Percentiles rank a stretch among this genome's conserved stretches.
Evolutionary conservation across 2,888 invertebrate genomes (phyloP).

Genomic region (Helicoverpa assulta): DNA sequence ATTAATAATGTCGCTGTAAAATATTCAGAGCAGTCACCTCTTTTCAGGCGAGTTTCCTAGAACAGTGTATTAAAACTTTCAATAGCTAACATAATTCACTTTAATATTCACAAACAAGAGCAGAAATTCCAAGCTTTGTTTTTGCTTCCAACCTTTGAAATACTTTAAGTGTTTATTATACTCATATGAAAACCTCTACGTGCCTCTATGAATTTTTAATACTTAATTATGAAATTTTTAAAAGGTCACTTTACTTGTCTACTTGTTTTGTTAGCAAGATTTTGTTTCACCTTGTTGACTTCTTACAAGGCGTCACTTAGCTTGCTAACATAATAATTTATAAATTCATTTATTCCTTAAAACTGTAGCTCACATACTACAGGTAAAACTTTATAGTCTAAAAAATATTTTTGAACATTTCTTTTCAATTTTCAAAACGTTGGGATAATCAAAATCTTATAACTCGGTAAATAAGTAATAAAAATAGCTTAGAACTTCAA

Average conservation of each 20-base stretch:
- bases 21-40: background rate
- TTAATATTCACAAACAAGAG: conserved; percentile 16
- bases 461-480: too few species aligned
- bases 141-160: conserved; percentile 19
- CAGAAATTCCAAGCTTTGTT: conserved; percentile 23
- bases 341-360: too few species aligned
- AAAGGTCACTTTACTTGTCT: conserved; percentile 1
- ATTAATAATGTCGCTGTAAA: background rate
- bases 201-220: conserved; percentile 21
- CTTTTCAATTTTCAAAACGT: too few species aligned
- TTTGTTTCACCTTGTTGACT: too few species aligned
- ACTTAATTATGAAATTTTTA: conserved; percentile 18
- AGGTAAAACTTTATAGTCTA: too few species aligned
- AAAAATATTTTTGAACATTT: too few species aligned
- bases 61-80: background rate
- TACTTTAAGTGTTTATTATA: conserved; percentile 33
- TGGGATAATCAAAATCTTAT: too few species aligned
- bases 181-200: conserved; percentile 17
- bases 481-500: too few species aligned
- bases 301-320: too few species aligned
- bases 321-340: too few species aligned
- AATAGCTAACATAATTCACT: conserved; percentile 1
- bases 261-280: background rate
- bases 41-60: background rate
- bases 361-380: too few species aligned